Conservation (phyloP, 2,797 vertebrate genomes). For the Balearica regulorum region DNA sequence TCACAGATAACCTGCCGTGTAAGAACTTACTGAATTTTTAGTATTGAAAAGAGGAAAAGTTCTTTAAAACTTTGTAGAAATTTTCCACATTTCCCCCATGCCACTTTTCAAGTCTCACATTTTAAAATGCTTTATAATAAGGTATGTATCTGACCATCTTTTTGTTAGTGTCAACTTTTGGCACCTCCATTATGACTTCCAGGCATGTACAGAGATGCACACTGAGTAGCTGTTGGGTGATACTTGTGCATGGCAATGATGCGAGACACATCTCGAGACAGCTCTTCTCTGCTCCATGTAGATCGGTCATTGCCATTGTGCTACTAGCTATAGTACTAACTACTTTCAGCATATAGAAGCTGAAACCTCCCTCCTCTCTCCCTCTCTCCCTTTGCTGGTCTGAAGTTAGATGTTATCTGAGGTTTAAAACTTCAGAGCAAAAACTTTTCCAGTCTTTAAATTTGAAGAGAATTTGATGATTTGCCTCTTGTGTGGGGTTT, state of each 20-base stretch:
- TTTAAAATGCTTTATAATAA: not conserved
- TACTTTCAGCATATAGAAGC: too few species aligned
- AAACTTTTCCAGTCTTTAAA: not conserved
- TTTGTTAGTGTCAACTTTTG: not conserved
- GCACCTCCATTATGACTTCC: not conserved
- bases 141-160: not conserved
- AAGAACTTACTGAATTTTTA: not conserved
- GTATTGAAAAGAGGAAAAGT: not conserved
- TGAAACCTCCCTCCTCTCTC: not conserved
- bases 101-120: not conserved
- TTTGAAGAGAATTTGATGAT: not conserved
- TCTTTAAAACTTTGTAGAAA: not conserved
- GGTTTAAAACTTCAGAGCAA: not conserved
- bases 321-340: not conserved
- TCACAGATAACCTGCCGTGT: not conserved
- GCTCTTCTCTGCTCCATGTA: not conserved
- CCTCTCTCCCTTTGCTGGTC: not conserved
- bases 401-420: not conserved
- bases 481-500: rapidly evolving
- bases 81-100: not conserved
- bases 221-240: not conserved
- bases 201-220: not conserved
- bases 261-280: not conserved
- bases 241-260: not conserved
- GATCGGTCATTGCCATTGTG: not conserved